These are phyloP conservation scores for Scolopax bukidnonensis DNA, from an alignment of 2,797 vertebrate genomes.

Conservation along the genomic window DNA sequence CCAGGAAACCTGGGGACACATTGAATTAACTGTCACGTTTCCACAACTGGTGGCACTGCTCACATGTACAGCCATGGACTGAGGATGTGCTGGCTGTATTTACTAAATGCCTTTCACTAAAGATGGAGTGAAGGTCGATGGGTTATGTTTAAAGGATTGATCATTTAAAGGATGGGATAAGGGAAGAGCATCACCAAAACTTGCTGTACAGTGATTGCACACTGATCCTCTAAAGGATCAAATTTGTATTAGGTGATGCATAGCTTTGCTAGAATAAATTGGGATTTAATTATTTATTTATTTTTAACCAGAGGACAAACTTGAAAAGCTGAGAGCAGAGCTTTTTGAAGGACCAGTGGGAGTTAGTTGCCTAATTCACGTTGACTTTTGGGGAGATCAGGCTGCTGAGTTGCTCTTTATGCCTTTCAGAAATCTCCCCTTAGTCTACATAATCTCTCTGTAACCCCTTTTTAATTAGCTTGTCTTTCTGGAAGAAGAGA, in stretches of 20 bases:
- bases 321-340: neutral
- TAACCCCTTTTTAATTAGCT: slow-evolving; percentile 66
- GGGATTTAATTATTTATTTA: neutral
- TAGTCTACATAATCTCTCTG: slow-evolving; percentile 37
- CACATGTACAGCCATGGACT: neutral
- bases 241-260: neutral
- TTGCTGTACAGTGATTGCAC: neutral
- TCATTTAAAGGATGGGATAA: neutral
- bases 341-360: neutral
- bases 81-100: neutral
- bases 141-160: neutral
- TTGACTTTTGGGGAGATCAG: neutral
- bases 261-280: neutral
- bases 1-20: neutral
- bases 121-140: fast-evolving
- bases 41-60: fast-evolving
- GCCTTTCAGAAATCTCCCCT: slow-evolving; percentile 31
- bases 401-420: slow-evolving; percentile 1
- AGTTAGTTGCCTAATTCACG: neutral
- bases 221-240: neutral
- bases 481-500: slow-evolving; percentile 33
- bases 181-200: neutral
- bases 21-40: fast-evolving
- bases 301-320: neutral
- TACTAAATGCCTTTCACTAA: neutral